Base-by-base conservation (phyloP, 2,797 vertebrate genomes). In the Helarctos malayanus region DNA sequence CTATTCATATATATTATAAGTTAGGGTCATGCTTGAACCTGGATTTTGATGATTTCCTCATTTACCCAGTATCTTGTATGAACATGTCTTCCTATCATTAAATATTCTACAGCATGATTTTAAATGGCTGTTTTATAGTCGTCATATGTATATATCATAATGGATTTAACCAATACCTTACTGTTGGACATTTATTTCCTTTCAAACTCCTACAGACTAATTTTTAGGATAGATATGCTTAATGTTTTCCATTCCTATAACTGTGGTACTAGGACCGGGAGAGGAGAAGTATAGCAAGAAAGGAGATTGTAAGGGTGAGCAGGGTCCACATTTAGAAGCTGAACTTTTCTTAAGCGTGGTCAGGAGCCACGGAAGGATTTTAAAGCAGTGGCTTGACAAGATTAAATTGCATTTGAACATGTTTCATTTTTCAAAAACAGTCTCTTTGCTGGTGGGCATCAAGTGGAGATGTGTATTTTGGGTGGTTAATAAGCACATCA, bases 401-500 rank as follows among this genome's bases (percentile, higher is more conserved):
- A 47, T 79, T 47, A 32, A 84, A 73, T 56, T 93, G 41, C 23
- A 84, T 54, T 79, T 96, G 3, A 63, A 84, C 71, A 25, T 47
- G 18, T 47, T 79, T 71, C 3, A 0, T 15, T 79, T 93, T 96
- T 89, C 29, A 41, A 65, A 73, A 81, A 41, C n/a, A 65, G n/a
- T 57, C 73, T 75, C 19, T n/a, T 80, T 94, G 25, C 38, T 14
- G 16, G 14, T 41, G 8, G 38, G 27, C 11, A 57, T 41, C 45
- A 38, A 23, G 25, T 41, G 38, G 86, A 91, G 81, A 68, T 96
- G 80, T 49, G 6, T 57, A 54, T 81, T 94, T 94, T 41, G 47
- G 54, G 35, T 80, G 80, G 38, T 41, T 94, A 86, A 86, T 81
- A 59, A 91, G 65, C 38, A 68, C 38, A 45, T 94, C 9, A n/a